Evolutionary conservation across 64 coral and sea anemone species (phyloP).

Genomic region (Actinia tenebrosa): DNA sequence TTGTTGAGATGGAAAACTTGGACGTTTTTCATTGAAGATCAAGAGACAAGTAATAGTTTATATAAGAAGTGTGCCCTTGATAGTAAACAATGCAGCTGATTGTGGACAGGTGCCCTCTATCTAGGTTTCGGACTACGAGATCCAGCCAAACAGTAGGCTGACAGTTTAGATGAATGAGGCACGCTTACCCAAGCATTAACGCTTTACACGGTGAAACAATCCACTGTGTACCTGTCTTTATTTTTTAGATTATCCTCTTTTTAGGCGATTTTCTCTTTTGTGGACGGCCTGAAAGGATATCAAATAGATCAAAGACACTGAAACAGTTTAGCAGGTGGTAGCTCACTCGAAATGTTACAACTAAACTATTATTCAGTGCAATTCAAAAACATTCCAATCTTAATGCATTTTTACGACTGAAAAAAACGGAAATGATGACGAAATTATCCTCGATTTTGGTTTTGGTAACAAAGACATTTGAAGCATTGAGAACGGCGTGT

Average conservation of each 20-base stretch:
- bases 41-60: constrained; percentile 14
- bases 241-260: constrained; percentile 2
- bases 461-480: neutral
- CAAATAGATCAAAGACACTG: neutral
- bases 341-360: neutral
- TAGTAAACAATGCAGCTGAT: constrained; percentile 9
- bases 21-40: neutral
- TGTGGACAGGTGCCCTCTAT: constrained; percentile 1
- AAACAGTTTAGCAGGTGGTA: neutral
- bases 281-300: neutral
- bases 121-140: neutral
- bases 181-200: neutral
- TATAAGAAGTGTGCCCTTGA: constrained; percentile 7
- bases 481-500: neutral
- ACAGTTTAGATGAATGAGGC: neutral
- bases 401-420: neutral
- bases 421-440: neutral
- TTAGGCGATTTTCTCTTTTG: neutral
- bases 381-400: neutral
- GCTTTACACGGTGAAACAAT: neutral
- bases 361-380: neutral
- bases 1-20: neutral
- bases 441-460: neutral
- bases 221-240: neutral
- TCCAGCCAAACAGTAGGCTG: neutral